Conservation (phyloP, 1,140 invertebrate species). For the Caenorhabditis remanei region DNA sequence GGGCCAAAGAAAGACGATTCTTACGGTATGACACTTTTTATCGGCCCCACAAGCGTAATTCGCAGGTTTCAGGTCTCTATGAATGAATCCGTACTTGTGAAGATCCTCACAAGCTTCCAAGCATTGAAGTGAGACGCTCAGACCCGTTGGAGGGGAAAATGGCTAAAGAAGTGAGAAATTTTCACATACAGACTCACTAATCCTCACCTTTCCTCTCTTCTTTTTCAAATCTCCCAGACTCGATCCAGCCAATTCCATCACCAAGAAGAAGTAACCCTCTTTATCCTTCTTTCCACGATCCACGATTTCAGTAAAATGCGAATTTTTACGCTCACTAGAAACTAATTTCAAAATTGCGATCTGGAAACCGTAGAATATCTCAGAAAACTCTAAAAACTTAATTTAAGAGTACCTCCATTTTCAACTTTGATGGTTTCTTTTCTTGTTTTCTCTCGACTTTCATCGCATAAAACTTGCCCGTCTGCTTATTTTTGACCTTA, state of each 20-base stretch:
- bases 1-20: not conserved
- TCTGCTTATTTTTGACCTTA: constrained; percentile 49
- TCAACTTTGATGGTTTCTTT: constrained; percentile 61
- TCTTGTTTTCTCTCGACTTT: constrained; percentile 64
- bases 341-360: constrained; percentile 64
- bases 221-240: constrained; percentile 61
- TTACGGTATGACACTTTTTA: constrained; percentile 46
- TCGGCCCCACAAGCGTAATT: constrained; percentile 67
- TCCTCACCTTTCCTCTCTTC: constrained; percentile 14
- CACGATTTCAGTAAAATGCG: constrained; percentile 64
- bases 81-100: constrained; percentile 68
- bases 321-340: constrained; percentile 10
- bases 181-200: not conserved
- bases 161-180: not conserved
- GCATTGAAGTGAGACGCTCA: constrained; percentile 67
- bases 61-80: constrained; percentile 70
- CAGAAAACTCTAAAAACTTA: no score
- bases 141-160: constrained; percentile 62
- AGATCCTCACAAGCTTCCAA: constrained; percentile 69
- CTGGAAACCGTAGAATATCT: not conserved
- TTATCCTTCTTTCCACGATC: constrained; percentile 65
- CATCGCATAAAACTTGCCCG: constrained; percentile 58
- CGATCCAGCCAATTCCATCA: constrained; percentile 64
- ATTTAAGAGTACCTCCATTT: constrained; percentile 52
- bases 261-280: constrained; percentile 62